Evolutionary conservation across 1,140 invertebrate species (phyloP).

Genomic region (Oscheius sp.): DNA sequence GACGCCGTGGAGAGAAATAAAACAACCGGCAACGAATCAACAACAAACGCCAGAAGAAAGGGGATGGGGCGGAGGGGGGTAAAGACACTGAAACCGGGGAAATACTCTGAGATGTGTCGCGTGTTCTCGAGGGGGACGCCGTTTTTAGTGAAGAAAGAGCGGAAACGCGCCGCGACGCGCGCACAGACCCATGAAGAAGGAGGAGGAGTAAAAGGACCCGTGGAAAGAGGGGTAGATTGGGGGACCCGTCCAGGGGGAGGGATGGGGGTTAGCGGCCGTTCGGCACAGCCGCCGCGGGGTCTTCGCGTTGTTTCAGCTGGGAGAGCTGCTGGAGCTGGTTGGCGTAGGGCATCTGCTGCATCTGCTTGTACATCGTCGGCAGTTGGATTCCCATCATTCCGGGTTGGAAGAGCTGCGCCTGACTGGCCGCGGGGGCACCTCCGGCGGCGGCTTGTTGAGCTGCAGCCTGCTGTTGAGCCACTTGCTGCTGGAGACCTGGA

Average conservation of each 20-base stretch:
- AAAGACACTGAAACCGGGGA: too few species aligned
- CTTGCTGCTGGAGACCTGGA: background rate
- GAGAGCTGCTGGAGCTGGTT: slow-evolving; percentile 7
- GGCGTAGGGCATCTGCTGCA: background rate
- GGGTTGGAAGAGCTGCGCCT: background rate
- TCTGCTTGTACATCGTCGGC: background rate
- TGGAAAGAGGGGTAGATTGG: background rate
- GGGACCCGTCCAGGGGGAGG: background rate
- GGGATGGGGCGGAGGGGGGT: too few species aligned
- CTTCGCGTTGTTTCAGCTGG: background rate
- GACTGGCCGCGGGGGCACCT: background rate
- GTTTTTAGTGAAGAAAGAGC: too few species aligned
- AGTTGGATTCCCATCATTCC: background rate
- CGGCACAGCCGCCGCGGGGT: background rate
- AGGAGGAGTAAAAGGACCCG: background rate
- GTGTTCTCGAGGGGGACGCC: too few species aligned
- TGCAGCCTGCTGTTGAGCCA: background rate
- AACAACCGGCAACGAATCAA: too few species aligned
- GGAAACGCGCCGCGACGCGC: too few species aligned
- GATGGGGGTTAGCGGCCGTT: background rate
- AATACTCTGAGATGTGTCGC: too few species aligned
- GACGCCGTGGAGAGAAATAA: too few species aligned
- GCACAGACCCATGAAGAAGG: background rate
- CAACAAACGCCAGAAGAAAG: too few species aligned
- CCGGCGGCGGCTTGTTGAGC: background rate